phyloP scores from a whole-genome alignment of 1,140 invertebrate genomes.

The Glomeris maerens region DNA sequence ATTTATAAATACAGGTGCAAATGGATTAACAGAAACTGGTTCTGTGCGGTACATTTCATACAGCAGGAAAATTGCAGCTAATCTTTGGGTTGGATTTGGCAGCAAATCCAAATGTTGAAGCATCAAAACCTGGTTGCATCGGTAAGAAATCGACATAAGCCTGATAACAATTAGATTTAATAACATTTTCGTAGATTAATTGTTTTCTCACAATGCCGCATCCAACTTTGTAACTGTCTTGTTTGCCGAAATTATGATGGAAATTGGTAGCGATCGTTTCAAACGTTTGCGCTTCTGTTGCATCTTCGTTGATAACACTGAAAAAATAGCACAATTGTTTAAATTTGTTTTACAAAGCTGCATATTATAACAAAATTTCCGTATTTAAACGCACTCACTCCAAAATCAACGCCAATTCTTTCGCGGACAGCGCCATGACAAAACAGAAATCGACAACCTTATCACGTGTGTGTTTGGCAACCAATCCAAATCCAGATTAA shows the following conservation, averaged over 20 bases:
- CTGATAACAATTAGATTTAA: neutral
- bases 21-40: slow-evolving; percentile 49
- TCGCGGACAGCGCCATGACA: slow-evolving; percentile 25
- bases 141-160: slow-evolving; percentile 36
- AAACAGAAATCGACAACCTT: no score
- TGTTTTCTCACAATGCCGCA: slow-evolving; percentile 28
- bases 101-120: slow-evolving; percentile 55
- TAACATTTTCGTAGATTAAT: slow-evolving; percentile 3
- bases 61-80: slow-evolving; percentile 52
- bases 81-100: slow-evolving; percentile 45
- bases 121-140: slow-evolving; percentile 45
- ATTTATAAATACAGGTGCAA: slow-evolving; percentile 50
- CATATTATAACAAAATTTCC: slow-evolving; percentile 7
- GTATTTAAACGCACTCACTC: slow-evolving; percentile 17
- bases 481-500: no score
- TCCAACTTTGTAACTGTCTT: slow-evolving; percentile 55
- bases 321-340: slow-evolving; percentile 17
- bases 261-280: slow-evolving; percentile 49
- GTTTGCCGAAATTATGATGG: slow-evolving; percentile 56
- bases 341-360: slow-evolving; percentile 7
- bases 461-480: no score
- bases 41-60: slow-evolving; percentile 59
- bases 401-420: slow-evolving; percentile 25
- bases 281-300: slow-evolving; percentile 44
- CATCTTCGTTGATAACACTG: slow-evolving; percentile 50